phyloP scores from a whole-genome alignment of 2,888 invertebrate genomes.

The Drosophila algonquin region DNA sequence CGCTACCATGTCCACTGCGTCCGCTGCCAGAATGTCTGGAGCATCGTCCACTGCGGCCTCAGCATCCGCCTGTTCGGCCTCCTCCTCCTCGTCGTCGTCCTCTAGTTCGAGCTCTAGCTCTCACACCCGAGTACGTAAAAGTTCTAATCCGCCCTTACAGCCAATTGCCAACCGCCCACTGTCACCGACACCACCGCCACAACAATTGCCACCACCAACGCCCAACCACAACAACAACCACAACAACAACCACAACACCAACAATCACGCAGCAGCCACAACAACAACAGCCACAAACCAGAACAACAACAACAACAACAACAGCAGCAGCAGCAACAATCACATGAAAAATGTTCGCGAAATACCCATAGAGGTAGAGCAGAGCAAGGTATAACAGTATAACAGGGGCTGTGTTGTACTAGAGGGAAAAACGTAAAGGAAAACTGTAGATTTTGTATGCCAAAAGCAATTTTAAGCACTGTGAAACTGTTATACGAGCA shows the following conservation, averaged over 20 bases:
- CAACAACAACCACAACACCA: constrained; percentile 37
- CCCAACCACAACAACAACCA: constrained; percentile 37
- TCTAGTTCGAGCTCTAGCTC: constrained; percentile 68
- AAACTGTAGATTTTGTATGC: not conserved
- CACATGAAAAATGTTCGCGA: constrained; percentile 79
- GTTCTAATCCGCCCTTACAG: constrained; percentile 77
- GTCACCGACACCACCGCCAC: constrained; percentile 55
- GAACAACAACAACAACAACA: constrained; percentile 44
- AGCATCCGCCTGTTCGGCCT: constrained; percentile 50
- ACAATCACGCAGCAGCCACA: constrained; percentile 47
- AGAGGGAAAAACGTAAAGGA: not conserved
- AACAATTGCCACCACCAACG: constrained; percentile 33
- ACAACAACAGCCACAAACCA: constrained; percentile 50
- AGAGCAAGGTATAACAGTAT: constrained; percentile 79
- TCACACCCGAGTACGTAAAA: constrained; percentile 81
- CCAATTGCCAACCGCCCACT: constrained; percentile 59
- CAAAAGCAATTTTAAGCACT: not conserved
- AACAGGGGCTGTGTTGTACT: not conserved
- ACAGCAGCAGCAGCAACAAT: constrained; percentile 64
- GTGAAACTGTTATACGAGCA: not conserved
- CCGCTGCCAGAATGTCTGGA: constrained; percentile 59
- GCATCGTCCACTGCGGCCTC: constrained; percentile 44
- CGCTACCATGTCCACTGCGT: constrained; percentile 51
- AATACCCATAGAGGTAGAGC: constrained; percentile 84
- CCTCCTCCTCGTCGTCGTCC: constrained; percentile 70